phyloP scores from a whole-genome alignment of 2,113 vertebrate species.

The Pycnonotus jocosus region DNA sequence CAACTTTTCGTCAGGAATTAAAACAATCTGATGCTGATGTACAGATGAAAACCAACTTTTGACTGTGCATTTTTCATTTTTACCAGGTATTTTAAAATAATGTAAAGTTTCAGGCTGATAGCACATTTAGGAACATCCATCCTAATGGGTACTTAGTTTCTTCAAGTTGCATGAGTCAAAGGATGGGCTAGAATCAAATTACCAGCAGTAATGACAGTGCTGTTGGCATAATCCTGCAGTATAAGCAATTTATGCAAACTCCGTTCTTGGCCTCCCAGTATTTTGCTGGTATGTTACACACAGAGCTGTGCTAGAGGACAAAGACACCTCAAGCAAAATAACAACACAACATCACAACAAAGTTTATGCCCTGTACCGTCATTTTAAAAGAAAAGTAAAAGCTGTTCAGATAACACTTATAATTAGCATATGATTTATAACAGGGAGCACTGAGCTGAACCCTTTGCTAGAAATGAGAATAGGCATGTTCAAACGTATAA shows the following conservation, averaged over 20 bases:
- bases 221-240: background rate
- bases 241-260: constrained; percentile 21
- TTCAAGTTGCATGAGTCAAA: background rate
- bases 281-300: constrained; percentile 17
- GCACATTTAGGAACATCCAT: background rate
- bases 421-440: constrained; percentile 55
- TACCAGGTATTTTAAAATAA: constrained; percentile 1
- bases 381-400: constrained; percentile 38
- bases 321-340: constrained; percentile 26
- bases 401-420: constrained; percentile 22
- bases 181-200: constrained; percentile 13
- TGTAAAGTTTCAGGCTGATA: background rate
- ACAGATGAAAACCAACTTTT: background rate
- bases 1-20: constrained; percentile 25
- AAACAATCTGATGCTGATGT: background rate
- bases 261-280: constrained; percentile 2
- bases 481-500: constrained; percentile 32
- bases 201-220: background rate
- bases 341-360: constrained; percentile 20
- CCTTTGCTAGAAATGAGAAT: constrained; percentile 31
- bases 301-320: constrained; percentile 27
- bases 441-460: constrained; percentile 7
- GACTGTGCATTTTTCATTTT: constrained; percentile 5
- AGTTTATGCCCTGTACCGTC: constrained; percentile 27
- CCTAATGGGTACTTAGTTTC: background rate